Base-by-base conservation (phyloP, 2,888 invertebrate species). In the Isoperla grammatica region DNA sequence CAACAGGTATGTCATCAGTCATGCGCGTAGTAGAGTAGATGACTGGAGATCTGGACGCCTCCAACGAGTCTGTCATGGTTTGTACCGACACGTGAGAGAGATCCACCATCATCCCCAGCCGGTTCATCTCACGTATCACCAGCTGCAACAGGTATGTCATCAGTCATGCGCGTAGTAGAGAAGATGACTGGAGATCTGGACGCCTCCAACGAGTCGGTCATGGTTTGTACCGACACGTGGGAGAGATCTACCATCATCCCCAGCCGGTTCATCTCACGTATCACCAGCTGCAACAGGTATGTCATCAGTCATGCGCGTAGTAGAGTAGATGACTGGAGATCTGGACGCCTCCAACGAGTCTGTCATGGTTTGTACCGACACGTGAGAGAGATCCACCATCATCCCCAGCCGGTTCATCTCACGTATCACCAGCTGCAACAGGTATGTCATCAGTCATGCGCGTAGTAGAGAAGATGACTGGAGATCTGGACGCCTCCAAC, bases 401-500 rank as follows among this genome's bases (percentile, higher is more conserved):
- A 95, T 94, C 43, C 95, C 95, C 66, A 95, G 80, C 55, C 95
- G 85, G 77, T 95, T 95, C 89, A 95, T 90, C 78, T 95, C 95
- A 64, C 85, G 49, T 13, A 60, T 60, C 22, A 60, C 60, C 19
- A 60, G 15, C 56, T 56, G 56, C 12, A 12, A 39, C 12, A n/a
- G n/a, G n/a, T n/a, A n/a, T n/a, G n/a, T n/a, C n/a, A n/a, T n/a
- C n/a, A n/a, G n/a, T n/a, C n/a, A n/a, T n/a, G n/a, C n/a, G n/a
- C n/a, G n/a, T n/a, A n/a, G n/a, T n/a, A 95, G 95, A 8, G 95
- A 92, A 66, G 84, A 81, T 49, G 92, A 87, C 64, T 85, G 56
- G 93, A 93, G 78, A 92, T 95, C 69, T 95, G 93, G 69, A 95
- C 91, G 15, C 85, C 71, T 86, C 84, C 66, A 95, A 78, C 49